Evolutionary conservation across 2,888 invertebrate species (phyloP).

Genomic region (Timema cristinae): DNA sequence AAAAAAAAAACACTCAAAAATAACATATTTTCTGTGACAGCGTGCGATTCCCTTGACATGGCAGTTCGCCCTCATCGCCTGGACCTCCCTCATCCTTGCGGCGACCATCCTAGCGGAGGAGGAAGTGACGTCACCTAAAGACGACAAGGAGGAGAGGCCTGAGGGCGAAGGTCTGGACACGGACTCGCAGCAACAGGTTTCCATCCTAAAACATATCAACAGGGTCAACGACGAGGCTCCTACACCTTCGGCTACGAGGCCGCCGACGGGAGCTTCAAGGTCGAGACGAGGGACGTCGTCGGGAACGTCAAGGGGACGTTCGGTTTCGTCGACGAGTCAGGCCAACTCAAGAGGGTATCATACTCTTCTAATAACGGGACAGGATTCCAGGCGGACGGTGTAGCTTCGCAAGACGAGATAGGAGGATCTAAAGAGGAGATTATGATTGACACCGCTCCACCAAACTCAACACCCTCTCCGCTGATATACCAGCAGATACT

Average conservation of each 20-base stretch:
- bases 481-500: constrained; percentile 27
- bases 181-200: constrained; percentile 64
- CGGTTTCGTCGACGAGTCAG: constrained; percentile 72
- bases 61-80: constrained; percentile 12
- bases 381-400: constrained; percentile 34
- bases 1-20: too few species aligned
- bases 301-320: constrained; percentile 69
- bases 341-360: constrained; percentile 74
- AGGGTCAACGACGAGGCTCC: constrained; percentile 78
- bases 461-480: constrained; percentile 22
- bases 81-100: too few species aligned
- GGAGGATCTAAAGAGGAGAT: constrained; percentile 10
- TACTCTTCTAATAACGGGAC: constrained; percentile 59
- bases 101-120: neutral
- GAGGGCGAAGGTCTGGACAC: constrained; percentile 47
- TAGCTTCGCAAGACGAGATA: constrained; percentile 14
- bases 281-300: constrained; percentile 72
- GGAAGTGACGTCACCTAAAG: neutral
- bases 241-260: constrained; percentile 83
- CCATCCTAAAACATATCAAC: constrained; percentile 77
- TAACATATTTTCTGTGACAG: too few species aligned
- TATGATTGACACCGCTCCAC: constrained; percentile 14
- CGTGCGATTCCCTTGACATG: neutral
- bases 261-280: constrained; percentile 80
- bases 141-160: neutral